phyloP scores from a whole-genome alignment of 2,797 vertebrate species.

The Sardinella longiceps region DNA sequence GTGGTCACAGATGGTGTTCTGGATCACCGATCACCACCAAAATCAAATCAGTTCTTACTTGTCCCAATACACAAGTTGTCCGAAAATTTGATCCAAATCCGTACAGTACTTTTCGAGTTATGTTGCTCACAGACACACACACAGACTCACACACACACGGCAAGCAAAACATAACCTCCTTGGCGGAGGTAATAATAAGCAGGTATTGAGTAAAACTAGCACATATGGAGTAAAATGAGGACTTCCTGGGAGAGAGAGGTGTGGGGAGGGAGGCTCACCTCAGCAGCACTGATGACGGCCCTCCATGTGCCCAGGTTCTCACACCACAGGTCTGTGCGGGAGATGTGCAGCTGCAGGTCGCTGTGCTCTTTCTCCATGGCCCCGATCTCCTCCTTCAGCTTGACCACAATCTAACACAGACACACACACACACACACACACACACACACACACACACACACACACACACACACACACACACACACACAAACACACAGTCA shows the following conservation, averaged over 20 bases:
- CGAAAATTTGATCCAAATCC: no score
- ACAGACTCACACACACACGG: no score
- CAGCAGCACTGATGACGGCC: constrained; percentile 83
- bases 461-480: constrained; percentile 32
- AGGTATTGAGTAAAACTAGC: no score
- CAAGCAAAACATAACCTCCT: no score
- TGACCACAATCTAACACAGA: constrained; percentile 83
- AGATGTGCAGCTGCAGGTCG: constrained; percentile 94
- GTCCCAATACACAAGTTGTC: no score
- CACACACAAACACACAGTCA: constrained; percentile 1
- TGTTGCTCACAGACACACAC: no score
- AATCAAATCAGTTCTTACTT: no score
- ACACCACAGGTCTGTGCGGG: constrained; percentile 96
- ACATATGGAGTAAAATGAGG: no score
- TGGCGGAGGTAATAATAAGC: no score
- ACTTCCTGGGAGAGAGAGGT: neutral
- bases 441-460: constrained; percentile 25
- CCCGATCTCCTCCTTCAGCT: constrained; percentile 93
- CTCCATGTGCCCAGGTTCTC: constrained; percentile 95
- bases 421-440: constrained; percentile 24
- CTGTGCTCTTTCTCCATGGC: constrained; percentile 90
- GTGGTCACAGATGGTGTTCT: no score
- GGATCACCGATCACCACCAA: no score
- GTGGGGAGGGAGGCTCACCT: constrained; percentile 72
- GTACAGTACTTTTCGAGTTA: no score